Evolutionary conservation across 1,140 invertebrate genomes (phyloP), one percentile per base, ranked within the genome.

Genomic region (Megalonaias nervosa): DNA sequence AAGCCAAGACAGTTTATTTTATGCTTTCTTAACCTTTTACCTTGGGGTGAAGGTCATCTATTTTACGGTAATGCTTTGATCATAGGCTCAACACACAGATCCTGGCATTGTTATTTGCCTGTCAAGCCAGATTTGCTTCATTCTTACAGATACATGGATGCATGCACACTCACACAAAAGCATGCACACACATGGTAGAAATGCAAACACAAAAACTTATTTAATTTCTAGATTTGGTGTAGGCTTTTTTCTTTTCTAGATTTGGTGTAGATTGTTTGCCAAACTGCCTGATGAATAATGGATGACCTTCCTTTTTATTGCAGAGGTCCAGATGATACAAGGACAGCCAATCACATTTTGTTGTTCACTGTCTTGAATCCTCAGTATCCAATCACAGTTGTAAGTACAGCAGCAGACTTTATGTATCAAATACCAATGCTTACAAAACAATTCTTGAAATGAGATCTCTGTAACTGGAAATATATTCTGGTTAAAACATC

Each of bases 371-470:
- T 90, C 56, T 71, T 88, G 87, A 99, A 99, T 92, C 97, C 97
- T 78, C 95, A 97, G 86, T 99, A 99, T 92, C 97, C 98, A 71
- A 99, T 99, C 90, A 98, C 97, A 92, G 98, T 98, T 94, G 97
- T 99, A 93, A 96, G 97, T 97, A 71, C 4, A 68, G n/a, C 9
- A 48, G 38, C 6, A 48, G 11, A 48, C 38, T 4, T 6, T 38
- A 13, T 58, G 66, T 6, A 31, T 67, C 19, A 21, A 21, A 67
- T 23, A 67, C 9, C 1, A 26, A n/a, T 9, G 12, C 31, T 21
- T 67, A n/a, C 4, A 21, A 17, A 21, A 9, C 26, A 23, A 23
- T 67, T 67, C 19, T 23, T 12, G 31, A 21, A 67, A 67, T 21
- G 17, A 62, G 26, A 67, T 23, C 19, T 21, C 13, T 67, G 65